Evolutionary conservation across 1,140 invertebrate species (phyloP), one percentile per base, ranked within the genome.

Genomic region (Brachionus rotundiformis): DNA sequence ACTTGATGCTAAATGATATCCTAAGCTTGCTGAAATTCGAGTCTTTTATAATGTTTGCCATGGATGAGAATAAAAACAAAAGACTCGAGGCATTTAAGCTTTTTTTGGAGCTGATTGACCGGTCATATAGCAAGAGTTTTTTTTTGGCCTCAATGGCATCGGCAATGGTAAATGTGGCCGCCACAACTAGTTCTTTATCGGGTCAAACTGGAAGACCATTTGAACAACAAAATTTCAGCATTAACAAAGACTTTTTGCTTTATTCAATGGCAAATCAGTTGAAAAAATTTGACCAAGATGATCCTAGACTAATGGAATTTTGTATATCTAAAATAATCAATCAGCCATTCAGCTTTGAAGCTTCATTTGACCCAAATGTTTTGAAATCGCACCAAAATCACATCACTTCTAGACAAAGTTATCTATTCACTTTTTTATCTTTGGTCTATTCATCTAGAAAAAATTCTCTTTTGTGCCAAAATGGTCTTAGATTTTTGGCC

Each of bases 1-100:
- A 79, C 13, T n/a, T 79, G 23, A 63, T 59, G 47, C 29, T 79
- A 19, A 79, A 79, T 16, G 76, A 79, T 13, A 63, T 79, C 19
- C 19, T 79, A 27, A 63, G 10, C 36, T 16, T 63, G 27, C 47
- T 79, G 10, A 54, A 63, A 63, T 79, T 79, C 33, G 76, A 79
- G 31, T 79, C 76, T n/a, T 63, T 79, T 63, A 79, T 79, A 6
- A 79, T 79, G 76, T 63, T 79, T 25, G 59, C 76, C 19, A 79
- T 79, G 76, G 76, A 79, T 31, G 76, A 79, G n/a, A 59, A 59
- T 59, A 19, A n/a, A 41, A 33, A 36, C 7, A 79, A 79, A 31
- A 10, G 76, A 27, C 59, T 79, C 3, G 76, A 54, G 36, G 76
- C 76, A 39, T 79, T 79, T n/a, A 54, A 61, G 25, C 25, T 79